Evolutionary conservation across 2,888 invertebrate species (phyloP), one percentile per base, ranked within the genome.

Genomic region (Eupeodes luniger): DNA sequence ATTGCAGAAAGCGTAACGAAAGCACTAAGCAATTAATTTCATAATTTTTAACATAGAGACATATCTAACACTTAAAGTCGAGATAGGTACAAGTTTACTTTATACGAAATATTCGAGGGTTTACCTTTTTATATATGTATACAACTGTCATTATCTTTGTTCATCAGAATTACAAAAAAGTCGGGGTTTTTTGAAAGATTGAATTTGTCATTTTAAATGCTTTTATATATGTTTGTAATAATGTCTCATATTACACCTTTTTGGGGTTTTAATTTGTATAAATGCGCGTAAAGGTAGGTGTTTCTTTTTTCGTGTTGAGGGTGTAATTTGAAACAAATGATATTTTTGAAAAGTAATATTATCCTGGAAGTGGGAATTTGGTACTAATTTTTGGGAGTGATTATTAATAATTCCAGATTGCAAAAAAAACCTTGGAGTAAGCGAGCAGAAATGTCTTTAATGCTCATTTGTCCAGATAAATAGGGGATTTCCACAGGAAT

Each of bases 1-100:
- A 88, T 88, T 85, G 88, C 88, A 88, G 27, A 81, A 78, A 78
- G 88, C 81, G 85, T 72, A 88, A 88, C 88, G 88, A 85, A 88
- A 85, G 81, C 70, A 77, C 78, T 77, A 81, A 34, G 81, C 85
- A 88, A 88, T 88, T 88, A 88, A 88, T 88, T 85, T 85, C 57
- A 81, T 88, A 88, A 85, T 88, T 88, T 85, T 88, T 69, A 85
- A 81, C 84, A 81, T 40, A 88, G 55, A 76, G 9, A 67, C 14
- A 76, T 70, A 55, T 40, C 6, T 70, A 55, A 40, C 6, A 5
- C 40, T 40, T 40, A 40, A 36, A 36, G 36, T 36, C 7, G 36
- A 2, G 36, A 6, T 5, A 2, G 36, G 0, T 5, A 6, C 36
- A 2, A 36, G 36, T 36, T 1, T 6, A 19, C 19, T 19, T 19